Conservation (phyloP, 1,140 invertebrate species). For the Rhopalosiphum padi region DNA sequence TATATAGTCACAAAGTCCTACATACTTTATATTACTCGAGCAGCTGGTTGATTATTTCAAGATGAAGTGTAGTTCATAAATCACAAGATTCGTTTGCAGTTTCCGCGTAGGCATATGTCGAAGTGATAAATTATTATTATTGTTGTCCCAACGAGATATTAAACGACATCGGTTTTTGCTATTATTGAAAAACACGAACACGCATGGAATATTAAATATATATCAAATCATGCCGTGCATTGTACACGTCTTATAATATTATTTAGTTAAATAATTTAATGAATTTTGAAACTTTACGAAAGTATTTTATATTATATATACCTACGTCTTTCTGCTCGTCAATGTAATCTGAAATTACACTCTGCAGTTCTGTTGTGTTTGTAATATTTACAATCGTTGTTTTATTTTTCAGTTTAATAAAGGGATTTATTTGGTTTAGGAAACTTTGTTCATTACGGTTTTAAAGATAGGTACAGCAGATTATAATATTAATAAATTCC, state of each 20-base stretch:
- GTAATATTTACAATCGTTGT: not conserved
- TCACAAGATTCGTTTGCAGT: not conserved
- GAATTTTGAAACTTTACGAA: not conserved
- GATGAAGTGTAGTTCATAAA: not conserved
- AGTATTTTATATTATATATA: not conserved
- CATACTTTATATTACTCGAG: not conserved
- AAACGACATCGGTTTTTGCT: not conserved
- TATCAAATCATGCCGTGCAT: not conserved
- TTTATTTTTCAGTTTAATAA: not conserved
- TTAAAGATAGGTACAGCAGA: conserved; percentile 6
- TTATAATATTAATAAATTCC: not conserved
- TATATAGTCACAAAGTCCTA: not conserved
- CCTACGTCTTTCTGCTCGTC: not conserved
- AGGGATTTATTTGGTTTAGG: not conserved
- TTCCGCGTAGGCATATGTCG: not conserved
- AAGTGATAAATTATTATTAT: conserved; percentile 10
- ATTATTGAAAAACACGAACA: not conserved
- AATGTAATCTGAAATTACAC: not conserved
- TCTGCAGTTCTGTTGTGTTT: not conserved
- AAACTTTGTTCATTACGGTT: conserved; percentile 6
- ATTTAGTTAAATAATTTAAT: not conserved
- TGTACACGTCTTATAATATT: not conserved
- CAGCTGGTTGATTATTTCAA: not conserved
- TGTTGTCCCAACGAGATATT: not conserved
- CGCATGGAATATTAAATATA: not conserved